Conservation (phyloP, 2,113 vertebrate species). For the Ammodytes marinus region DNA sequence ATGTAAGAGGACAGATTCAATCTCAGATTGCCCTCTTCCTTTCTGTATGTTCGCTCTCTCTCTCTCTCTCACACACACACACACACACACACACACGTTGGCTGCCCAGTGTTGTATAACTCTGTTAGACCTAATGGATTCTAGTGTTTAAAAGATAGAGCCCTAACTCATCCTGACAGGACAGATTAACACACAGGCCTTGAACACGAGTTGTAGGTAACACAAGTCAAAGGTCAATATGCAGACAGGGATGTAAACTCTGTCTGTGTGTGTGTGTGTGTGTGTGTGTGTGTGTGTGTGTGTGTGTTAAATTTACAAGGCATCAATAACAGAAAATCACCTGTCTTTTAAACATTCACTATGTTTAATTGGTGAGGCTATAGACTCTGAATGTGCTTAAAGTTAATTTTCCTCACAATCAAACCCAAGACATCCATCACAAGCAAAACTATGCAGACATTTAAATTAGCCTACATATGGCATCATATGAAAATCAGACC, state of each 20-base stretch:
- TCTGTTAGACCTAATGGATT: slow-evolving; percentile 53
- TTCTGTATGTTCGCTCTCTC: neutral
- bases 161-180: slow-evolving; percentile 50
- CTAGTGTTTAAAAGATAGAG: slow-evolving; percentile 40
- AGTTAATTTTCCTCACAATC: neutral
- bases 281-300: neutral
- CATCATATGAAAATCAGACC: neutral
- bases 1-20: slow-evolving; percentile 27
- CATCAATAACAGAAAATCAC: too few species aligned
- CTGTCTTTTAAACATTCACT: neutral
- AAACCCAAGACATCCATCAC: neutral
- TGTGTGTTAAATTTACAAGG: neutral
- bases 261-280: neutral
- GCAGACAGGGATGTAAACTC: slow-evolving; percentile 14
- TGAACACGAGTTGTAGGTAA: slow-evolving; percentile 42
- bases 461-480: neutral
- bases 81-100: slow-evolving; percentile 20
- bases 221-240: slow-evolving; percentile 60
- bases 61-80: neutral
- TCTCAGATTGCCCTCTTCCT: slow-evolving; percentile 25
- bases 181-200: slow-evolving; percentile 59
- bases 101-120: slow-evolving; percentile 7
- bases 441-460: neutral
- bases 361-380: neutral
- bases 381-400: neutral